Base-by-base conservation (phyloP, 2,113 vertebrate species). In the Campylomormyrus numenius region DNA sequence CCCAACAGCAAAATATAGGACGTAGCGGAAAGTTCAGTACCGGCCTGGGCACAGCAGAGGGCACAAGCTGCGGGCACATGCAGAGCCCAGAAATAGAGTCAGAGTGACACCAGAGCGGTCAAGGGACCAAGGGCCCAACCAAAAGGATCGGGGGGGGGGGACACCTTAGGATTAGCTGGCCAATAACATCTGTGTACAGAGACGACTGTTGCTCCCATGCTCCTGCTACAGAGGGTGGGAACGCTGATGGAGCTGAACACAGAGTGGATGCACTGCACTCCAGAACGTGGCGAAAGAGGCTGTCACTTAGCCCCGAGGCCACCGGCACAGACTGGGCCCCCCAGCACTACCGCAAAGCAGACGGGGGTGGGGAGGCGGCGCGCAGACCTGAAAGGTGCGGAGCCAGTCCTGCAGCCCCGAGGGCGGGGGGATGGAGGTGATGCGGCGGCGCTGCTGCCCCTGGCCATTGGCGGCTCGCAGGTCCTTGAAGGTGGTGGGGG, bases 331-430 rank as follows among this genome's bases (percentile, higher is more conserved):
- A 70, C 62, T 5, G 62, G 62, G 9, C 27, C n/a, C n/a, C 27
- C 58, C 49, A 70, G 3, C 62, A 70, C 62, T 27, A 70, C 24
- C 3, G n/a, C 21, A 70, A 27, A n/a, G 62, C 62, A 70, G 62
- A 31, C 8, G 4, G 31, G 9, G 66, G 21, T 35, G 21, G 15
- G 77, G 50, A 4, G 89, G 91, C 9, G 3, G 52, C 3, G 0
- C 7, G 13, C 96, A 39, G 93, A 99, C 98, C 98, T 99, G 98
- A 96, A 99, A 99, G 95, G 98, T 99, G 90, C 98, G 98, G 94
- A 99, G 97, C 98, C 98, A 99, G 93, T 99, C 98, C 91, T 99
- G 98, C 90, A 99, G 98, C 94, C 98, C 98, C 0, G 97, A 96
- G 0, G 98, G 98, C 1, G 98, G 98, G 91, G 98, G 98, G 91